Base-by-base conservation (phyloP, 1,140 invertebrate genomes). In the Wiebesia pumilae region DNA sequence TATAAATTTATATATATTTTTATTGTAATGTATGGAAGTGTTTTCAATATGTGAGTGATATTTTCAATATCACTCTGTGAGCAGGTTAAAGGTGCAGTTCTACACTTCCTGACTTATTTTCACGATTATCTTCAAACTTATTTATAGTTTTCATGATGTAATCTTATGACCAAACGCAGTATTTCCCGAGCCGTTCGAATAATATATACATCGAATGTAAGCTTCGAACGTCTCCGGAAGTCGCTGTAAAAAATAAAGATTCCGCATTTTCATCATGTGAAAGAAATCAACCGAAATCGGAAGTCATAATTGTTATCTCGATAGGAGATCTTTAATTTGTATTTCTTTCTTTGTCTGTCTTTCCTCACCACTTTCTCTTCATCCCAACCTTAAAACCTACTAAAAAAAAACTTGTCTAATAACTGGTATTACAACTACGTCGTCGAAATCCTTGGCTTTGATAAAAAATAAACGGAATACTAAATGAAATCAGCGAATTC, bases 271-370 rank as follows among this genome's bases (percentile, higher is more conserved):
- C 33, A 62, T 47, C 33, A 19, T 38, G 54, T 67, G 35, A 81
- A 65, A 67, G 58, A n/a, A 81, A 81, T 12, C 51, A 62, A 65
- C 9, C 80, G n/a, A 24, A 67, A 67, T 10, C 33, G 51, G 47
- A 62, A 80, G 78, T 24, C 89, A 89, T 88, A 84, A 89, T 89
- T 92, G 51, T 14, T 30, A 33, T 33, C 24, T 77, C 58, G 38
- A 43, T 21, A 58, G 58, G 33, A 79, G 30, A 33, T 69, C 62
- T 92, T 90, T 93, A 91, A 90, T 93, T 88, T 92, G 75, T 91
- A 87, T 92, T 92, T 91, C 89, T 92, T 91, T 92, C 90, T 92
- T 92, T 89, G 90, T 89, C 90, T 88, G 83, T 90, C 86, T 88
- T 51, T 88, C 84, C 81, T 88, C 80, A 40, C 73, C 85, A 54